Evolutionary conservation across 1,140 invertebrate species (phyloP).

Genomic region (Odontomachus brunneus): DNA sequence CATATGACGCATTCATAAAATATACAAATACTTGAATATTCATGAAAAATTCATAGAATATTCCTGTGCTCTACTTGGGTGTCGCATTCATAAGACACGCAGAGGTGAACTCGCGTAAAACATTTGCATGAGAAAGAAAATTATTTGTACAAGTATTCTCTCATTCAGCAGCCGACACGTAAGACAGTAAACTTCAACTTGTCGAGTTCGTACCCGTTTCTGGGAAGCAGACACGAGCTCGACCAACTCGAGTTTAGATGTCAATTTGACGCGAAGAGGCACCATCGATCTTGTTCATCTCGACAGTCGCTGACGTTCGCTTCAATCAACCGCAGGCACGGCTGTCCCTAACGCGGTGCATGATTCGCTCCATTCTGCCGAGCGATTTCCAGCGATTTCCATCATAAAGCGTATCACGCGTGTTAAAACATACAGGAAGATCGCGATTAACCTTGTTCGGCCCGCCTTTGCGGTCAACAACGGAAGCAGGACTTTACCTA

Average conservation of each 20-base stretch:
- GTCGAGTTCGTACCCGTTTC: background rate
- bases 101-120: background rate
- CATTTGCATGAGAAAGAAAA: too few species aligned
- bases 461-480: conserved; percentile 40
- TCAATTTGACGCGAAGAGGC: background rate
- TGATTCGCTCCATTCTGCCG: conserved; percentile 43
- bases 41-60: too few species aligned
- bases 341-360: background rate
- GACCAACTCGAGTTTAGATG: too few species aligned
- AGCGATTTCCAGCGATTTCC: conserved; percentile 26
- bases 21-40: too few species aligned
- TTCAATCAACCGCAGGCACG: background rate
- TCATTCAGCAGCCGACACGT: too few species aligned
- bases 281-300: background rate
- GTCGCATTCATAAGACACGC: too few species aligned
- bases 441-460: conserved; percentile 70
- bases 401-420: conserved; percentile 39
- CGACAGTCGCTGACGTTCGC: background rate
- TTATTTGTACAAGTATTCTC: too few species aligned
- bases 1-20: too few species aligned
- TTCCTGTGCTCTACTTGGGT: too few species aligned
- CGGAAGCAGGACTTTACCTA: conserved; percentile 69
- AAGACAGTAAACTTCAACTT: background rate
- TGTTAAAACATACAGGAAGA: conserved; percentile 60
- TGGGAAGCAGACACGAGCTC: background rate